Evolutionary conservation across 2,797 vertebrate species (phyloP).

Genomic region (Eutrigla gurnardus): DNA sequence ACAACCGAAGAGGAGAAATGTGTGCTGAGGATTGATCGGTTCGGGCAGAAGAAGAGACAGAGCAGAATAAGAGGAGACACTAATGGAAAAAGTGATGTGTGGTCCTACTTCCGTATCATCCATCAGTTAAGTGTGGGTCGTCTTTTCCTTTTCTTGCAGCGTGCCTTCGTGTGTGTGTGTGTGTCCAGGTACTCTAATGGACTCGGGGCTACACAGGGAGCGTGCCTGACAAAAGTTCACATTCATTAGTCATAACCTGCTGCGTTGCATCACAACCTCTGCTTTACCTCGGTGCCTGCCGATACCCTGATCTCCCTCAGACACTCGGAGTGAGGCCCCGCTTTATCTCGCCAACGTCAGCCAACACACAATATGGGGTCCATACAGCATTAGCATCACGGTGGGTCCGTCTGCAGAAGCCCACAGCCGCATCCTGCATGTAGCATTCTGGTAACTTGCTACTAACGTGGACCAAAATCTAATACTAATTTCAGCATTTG

Average conservation of each 20-base stretch:
- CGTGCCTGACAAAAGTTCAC: constrained; percentile 72
- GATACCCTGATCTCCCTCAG: constrained; percentile 13
- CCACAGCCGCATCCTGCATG: neutral
- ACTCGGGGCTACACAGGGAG: constrained; percentile 41
- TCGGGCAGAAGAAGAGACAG: constrained; percentile 41
- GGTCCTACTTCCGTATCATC: constrained; percentile 58
- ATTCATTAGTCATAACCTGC: constrained; percentile 81
- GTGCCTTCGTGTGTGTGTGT: constrained; percentile 19
- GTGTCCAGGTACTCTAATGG: constrained; percentile 61
- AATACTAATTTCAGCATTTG: no score
- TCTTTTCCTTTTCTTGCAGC: constrained; percentile 20
- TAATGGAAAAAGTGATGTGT: constrained; percentile 69
- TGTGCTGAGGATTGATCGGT: constrained; percentile 44
- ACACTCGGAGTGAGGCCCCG: constrained; percentile 10
- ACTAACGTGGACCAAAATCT: no score
- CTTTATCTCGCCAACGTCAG: constrained; percentile 12
- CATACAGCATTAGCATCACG: neutral
- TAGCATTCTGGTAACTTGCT: neutral
- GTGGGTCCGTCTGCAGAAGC: neutral
- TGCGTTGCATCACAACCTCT: constrained; percentile 57
- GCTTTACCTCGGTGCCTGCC: constrained; percentile 33
- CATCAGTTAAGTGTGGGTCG: constrained; percentile 53
- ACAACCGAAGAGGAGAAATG: constrained; percentile 19
- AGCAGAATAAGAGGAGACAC: constrained; percentile 53
- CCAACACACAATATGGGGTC: constrained; percentile 7